A percentile compares a stretch with the other conserved stretches of the same genome.
These are phyloP conservation scores for Dermatophagoides farinae DNA, from an alignment of 1,140 invertebrate genomes.

Conservation along the genomic window DNA sequence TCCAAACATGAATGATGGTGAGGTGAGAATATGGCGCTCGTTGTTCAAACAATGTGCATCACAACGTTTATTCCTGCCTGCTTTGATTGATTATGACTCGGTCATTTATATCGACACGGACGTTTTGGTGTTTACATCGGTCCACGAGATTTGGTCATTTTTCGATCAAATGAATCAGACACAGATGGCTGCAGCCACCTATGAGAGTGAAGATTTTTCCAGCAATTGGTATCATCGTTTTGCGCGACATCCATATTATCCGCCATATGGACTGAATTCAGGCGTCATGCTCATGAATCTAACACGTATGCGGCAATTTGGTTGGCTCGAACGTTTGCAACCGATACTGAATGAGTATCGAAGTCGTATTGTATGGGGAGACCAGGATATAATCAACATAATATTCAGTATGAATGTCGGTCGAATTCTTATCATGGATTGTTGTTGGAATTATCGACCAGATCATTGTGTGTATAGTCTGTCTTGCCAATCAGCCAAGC, in stretches of 20 bases:
- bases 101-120: constrained; percentile 86
- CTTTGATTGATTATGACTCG: constrained; percentile 55
- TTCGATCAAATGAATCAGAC: constrained; percentile 62
- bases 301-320: constrained; percentile 61
- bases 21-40: constrained; percentile 53
- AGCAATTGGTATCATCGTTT: constrained; percentile 90
- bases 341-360: constrained; percentile 67
- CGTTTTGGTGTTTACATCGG: constrained; percentile 58
- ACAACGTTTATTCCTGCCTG: constrained; percentile 67
- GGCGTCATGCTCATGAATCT: constrained; percentile 95
- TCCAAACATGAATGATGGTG: constrained; percentile 43
- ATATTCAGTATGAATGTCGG: constrained; percentile 73
- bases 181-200: constrained; percentile 64
- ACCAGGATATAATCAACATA: constrained; percentile 92
- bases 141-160: constrained; percentile 56
- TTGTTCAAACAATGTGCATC: constrained; percentile 80
- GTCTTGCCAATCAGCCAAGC: constrained; percentile 51
- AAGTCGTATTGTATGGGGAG: constrained; percentile 78
- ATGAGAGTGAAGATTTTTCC: constrained; percentile 72
- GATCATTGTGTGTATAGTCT: constrained; percentile 84
- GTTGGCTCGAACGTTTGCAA: constrained; percentile 60
- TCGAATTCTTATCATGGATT: constrained; percentile 56
- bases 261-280: constrained; percentile 70
- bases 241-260: constrained; percentile 82
- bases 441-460: constrained; percentile 72